Evolutionary conservation across 2,797 vertebrate species (phyloP).

Genomic region (Enteromius thamalakanensis): DNA sequence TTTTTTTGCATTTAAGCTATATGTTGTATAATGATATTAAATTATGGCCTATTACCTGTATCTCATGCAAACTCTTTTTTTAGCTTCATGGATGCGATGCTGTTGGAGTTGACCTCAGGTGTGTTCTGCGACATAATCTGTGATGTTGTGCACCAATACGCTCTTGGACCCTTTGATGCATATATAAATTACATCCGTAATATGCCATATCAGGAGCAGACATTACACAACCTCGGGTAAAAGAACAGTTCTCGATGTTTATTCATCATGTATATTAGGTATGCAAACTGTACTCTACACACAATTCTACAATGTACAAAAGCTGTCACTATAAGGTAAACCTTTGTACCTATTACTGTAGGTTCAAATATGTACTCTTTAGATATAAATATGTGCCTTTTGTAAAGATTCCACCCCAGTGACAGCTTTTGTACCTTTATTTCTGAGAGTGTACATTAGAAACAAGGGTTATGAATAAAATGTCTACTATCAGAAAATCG

Average conservation of each 20-base stretch:
- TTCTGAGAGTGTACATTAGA: too few relatives aligned
- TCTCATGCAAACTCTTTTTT: not conserved
- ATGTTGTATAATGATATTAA: not conserved
- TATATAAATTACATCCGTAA: slow-evolving; percentile 60
- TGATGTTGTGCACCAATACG: slow-evolving; percentile 52
- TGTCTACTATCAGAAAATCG: not conserved
- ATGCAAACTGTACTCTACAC: not conserved
- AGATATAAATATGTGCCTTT: too few relatives aligned
- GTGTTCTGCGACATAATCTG: slow-evolving; percentile 50
- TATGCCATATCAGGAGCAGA: slow-evolving; percentile 56
- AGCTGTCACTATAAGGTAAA: too few relatives aligned
- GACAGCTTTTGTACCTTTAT: too few relatives aligned
- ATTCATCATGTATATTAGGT: not conserved
- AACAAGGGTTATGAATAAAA: not conserved
- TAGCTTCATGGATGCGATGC: slow-evolving; percentile 55
- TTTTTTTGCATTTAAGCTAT: not conserved
- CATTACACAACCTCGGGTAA: slow-evolving; percentile 51
- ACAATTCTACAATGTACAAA: not conserved
- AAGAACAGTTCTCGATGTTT: not conserved
- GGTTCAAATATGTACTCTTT: too few relatives aligned
- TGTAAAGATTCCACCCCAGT: too few relatives aligned
- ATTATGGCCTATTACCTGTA: not conserved
- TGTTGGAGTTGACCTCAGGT: slow-evolving; percentile 26
- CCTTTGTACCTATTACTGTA: too few relatives aligned
- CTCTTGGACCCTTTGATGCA: slow-evolving; percentile 38